Conservation (phyloP, 2,797 vertebrate species). For the Malacoraja senta region DNA sequence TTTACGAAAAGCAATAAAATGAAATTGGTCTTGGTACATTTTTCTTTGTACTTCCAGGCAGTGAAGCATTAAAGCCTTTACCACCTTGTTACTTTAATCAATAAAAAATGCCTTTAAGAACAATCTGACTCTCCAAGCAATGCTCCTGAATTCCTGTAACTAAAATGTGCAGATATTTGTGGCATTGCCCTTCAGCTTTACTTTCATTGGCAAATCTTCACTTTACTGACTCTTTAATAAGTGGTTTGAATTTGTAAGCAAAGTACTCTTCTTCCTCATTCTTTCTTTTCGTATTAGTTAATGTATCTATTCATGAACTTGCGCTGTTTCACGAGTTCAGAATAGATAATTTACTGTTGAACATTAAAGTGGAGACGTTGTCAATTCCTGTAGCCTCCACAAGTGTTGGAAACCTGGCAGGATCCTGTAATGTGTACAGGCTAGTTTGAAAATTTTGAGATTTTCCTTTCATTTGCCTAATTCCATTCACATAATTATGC, state of each 20-base stretch:
- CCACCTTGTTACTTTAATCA: not conserved
- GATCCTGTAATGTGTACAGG: too few species aligned
- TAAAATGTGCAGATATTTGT: not conserved
- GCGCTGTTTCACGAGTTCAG: too few species aligned
- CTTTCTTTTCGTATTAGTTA: too few species aligned
- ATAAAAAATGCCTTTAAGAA: not conserved
- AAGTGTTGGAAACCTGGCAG: too few species aligned
- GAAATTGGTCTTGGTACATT: not conserved
- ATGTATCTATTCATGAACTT: too few species aligned
- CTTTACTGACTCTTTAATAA: not conserved
- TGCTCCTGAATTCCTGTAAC: not conserved
- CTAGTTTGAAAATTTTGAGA: too few species aligned
- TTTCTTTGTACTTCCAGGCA: not conserved
- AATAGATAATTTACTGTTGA: too few species aligned
- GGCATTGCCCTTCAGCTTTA: not conserved
- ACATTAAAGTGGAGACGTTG: too few species aligned
- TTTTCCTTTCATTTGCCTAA: too few species aligned
- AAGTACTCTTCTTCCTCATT: too few species aligned
- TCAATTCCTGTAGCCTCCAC: too few species aligned
- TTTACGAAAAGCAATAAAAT: not conserved
- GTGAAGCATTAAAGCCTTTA: not conserved
- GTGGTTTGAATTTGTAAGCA: not conserved
- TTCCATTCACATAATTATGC: too few species aligned
- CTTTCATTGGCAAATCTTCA: not conserved
- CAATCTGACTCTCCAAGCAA: not conserved